A percentile compares a stretch with the other conserved stretches of the same genome.
These are phyloP conservation scores for Coenobita brevimanus DNA, from an alignment of 1,140 invertebrate species.

Conservation along the genomic window DNA sequence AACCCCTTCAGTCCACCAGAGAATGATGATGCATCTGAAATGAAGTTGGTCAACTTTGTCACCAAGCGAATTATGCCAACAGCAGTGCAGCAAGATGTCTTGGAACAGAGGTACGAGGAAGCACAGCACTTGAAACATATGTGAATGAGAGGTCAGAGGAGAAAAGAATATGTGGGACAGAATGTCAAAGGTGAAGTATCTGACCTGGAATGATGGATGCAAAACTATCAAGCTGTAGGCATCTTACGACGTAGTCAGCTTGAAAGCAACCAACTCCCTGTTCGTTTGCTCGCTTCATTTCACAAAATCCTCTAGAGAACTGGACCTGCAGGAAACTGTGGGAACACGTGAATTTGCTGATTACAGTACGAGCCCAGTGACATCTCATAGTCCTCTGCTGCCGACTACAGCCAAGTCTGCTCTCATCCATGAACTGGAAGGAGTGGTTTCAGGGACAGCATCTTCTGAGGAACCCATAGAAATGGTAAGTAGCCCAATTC, in stretches of 20 bases:
- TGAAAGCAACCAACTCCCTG: neutral
- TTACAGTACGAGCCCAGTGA: no score
- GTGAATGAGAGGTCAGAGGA: neutral
- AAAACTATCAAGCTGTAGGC: neutral
- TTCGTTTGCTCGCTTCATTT: neutral
- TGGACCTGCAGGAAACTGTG: neutral
- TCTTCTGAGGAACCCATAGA: no score
- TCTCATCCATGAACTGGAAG: no score
- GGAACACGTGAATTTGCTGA: neutral
- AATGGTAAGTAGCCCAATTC: no score
- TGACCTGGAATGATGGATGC: neutral
- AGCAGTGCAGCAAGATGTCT: neutral
- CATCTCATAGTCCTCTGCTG: no score
- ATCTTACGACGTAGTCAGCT: neutral
- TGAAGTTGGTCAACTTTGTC: neutral
- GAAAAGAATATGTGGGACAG: neutral
- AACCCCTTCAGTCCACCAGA: neutral
- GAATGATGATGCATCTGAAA: neutral
- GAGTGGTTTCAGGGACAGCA: no score
- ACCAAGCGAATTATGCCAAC: neutral
- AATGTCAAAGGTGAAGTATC: slow-evolving; percentile 8
- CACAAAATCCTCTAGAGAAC: neutral
- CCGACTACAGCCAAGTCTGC: no score
- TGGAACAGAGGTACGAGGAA: neutral
- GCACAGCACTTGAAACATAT: neutral